Evolutionary conservation across 53 echinoderm and acorn worm genomes (phyloP), one percentile per base, ranked within the genome.

Genomic region (Actinopyga echinites): DNA sequence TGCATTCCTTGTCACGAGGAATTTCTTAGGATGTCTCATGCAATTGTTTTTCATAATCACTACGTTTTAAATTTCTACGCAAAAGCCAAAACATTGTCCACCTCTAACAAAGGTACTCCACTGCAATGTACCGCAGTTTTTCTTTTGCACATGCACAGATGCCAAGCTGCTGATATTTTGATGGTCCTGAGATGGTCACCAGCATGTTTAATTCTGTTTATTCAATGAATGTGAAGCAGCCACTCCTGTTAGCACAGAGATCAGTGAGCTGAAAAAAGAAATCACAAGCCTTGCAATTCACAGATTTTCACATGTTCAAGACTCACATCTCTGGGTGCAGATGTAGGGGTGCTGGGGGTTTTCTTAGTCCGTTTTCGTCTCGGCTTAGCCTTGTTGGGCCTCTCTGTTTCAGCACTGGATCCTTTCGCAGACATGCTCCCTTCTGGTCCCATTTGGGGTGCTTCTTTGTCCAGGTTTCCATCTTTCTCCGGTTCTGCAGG

Each of bases 401-500:
- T 59, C 69, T 75, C 69, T 90, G 74, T 42, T 82, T 23, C 88
- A 65, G 44, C 71, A 30, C 11, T 69, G 40, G 56, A 82, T 22
- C 49, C 88, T 69, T 38, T 85, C 74, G 25, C 56, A 83, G 26
- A 74, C 57, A 69, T 73, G 87, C 17, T n/a, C 9, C 60, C 60
- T 80, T n/a, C 40, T 12, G 81, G 63, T 21, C 28, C 57, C 10
- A 30, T 8, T 66, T 79, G 86, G 74, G 83, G 84, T 31, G 84
- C 89, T 40, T 80, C 74, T 19, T 84, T 65, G 36, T 94, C 94
- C 60, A n/a, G n/a, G n/a, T n/a, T n/a, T n/a, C n/a, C n/a, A n/a
- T 87, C 86, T 64, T 93, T 96, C 66, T 93, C 93, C 10, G 81
- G 85, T 71, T 94, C 94, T 24, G 82, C 92, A 37, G 83, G 63